Evolutionary conservation across 2,113 vertebrate genomes (phyloP).

Genomic region (Nansenia antarctica): DNA sequence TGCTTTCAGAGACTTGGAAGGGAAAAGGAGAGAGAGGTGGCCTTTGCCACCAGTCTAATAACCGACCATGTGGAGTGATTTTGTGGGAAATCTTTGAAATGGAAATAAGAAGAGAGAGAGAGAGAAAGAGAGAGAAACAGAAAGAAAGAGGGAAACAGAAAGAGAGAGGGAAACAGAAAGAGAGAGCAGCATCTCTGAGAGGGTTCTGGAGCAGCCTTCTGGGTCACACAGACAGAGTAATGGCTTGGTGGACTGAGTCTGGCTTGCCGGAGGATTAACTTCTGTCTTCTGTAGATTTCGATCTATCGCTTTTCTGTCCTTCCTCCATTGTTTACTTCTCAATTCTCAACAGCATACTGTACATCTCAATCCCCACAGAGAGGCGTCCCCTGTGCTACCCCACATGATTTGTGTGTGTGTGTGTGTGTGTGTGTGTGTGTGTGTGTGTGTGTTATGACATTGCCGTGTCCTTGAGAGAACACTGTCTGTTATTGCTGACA

Average conservation of each 20-base stretch:
- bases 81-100: slow-evolving; percentile 67
- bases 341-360: not conserved
- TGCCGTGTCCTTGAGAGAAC: too few species aligned
- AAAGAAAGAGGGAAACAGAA: too few species aligned
- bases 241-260: slow-evolving; percentile 57
- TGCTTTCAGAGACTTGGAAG: slow-evolving; percentile 43
- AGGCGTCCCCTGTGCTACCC: too few species aligned
- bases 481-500: not conserved
- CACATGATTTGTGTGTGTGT: too few species aligned
- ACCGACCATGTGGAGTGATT: slow-evolving; percentile 46
- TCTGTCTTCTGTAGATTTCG: slow-evolving; percentile 52
- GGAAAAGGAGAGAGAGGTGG: slow-evolving; percentile 11
- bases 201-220: slow-evolving; percentile 35
- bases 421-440: too few species aligned
- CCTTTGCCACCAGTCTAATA: slow-evolving; percentile 43
- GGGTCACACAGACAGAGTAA: slow-evolving; percentile 61
- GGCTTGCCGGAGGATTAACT: slow-evolving; percentile 66
- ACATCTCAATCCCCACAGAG: not conserved
- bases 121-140: too few species aligned
- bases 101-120: slow-evolving; percentile 59
- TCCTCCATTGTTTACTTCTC: not conserved
- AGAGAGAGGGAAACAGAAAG: slow-evolving; percentile 8
- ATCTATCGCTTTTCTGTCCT: not conserved
- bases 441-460: too few species aligned
- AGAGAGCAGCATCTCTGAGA: slow-evolving; percentile 36